These are phyloP conservation scores for Nycteola revayana DNA, from an alignment of 2,888 invertebrate genomes.

Conservation along the genomic window DNA sequence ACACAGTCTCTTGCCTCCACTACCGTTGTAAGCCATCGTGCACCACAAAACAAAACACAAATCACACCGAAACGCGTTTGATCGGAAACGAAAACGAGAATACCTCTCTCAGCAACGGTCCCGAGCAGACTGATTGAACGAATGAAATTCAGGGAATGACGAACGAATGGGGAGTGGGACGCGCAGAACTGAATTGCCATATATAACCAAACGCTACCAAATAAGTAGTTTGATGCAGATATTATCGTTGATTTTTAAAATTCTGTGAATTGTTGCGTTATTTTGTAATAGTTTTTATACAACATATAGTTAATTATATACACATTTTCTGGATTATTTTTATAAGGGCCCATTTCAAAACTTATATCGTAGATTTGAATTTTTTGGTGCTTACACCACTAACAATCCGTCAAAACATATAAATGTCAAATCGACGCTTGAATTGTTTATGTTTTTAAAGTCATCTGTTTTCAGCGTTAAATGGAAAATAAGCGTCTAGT, in stretches of 20 bases:
- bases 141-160: slow-evolving; percentile 37
- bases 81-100: slow-evolving; percentile 44
- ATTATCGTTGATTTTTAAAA: too few species aligned
- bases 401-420: background rate
- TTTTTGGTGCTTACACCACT: background rate
- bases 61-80: slow-evolving; percentile 77
- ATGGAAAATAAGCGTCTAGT: too few species aligned
- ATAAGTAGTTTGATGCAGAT: too few species aligned
- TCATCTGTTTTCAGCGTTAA: slow-evolving; percentile 2
- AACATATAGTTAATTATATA: too few species aligned
- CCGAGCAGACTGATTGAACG: slow-evolving; percentile 70
- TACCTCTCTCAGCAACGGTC: slow-evolving; percentile 52
- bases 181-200: slow-evolving; percentile 30
- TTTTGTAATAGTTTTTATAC: background rate
- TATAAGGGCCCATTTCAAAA: too few species aligned
- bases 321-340: too few species aligned
- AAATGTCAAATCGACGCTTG: slow-evolving; percentile 6
- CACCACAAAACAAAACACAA: slow-evolving; percentile 83
- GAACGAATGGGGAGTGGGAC: slow-evolving; percentile 35
- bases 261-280: too few species aligned
- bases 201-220: slow-evolving; percentile 6
- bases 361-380: background rate
- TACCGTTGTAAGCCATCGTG: slow-evolving; percentile 88
- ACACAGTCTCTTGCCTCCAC: slow-evolving; percentile 82
- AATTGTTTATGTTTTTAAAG: background rate